Conservation (phyloP, 2,797 vertebrate species). For the Acrossocheilus fasciatus region DNA sequence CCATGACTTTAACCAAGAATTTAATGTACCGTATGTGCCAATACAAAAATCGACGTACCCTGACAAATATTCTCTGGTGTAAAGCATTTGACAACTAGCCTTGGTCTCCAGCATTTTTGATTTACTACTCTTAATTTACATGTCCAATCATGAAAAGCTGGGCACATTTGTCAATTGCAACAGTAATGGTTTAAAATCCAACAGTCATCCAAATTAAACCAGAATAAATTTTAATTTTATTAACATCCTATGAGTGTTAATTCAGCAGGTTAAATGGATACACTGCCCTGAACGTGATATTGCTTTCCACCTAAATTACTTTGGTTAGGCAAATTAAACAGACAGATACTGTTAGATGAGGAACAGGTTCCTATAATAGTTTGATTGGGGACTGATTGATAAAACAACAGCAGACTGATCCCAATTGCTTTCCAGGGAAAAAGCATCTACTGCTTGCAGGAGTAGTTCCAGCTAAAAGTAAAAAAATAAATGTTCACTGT, state of each 20-base stretch:
- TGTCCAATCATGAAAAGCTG: neutral
- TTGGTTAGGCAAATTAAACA: slow-evolving; percentile 13
- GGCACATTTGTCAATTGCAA: neutral
- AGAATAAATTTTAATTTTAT: neutral
- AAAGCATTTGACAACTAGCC: neutral
- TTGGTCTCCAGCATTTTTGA: neutral
- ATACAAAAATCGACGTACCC: neutral
- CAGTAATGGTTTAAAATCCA: neutral
- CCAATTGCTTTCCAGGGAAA: slow-evolving; percentile 36
- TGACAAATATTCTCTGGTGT: neutral
- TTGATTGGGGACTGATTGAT: slow-evolving; percentile 21
- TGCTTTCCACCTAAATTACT: slow-evolving; percentile 8
- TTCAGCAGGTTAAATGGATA: neutral
- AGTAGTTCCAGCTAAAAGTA: slow-evolving; percentile 45
- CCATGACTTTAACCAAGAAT: neutral
- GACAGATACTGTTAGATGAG: neutral
- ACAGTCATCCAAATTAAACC: neutral
- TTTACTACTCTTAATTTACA: neutral
- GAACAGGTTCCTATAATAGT: slow-evolving; percentile 20
- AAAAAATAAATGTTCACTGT: slow-evolving; percentile 57
- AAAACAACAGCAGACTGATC: neutral
- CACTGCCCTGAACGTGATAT: neutral
- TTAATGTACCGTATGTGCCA: neutral
- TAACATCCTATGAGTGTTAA: neutral
- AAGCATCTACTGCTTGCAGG: slow-evolving; percentile 19